Evolutionary conservation across 1,140 invertebrate genomes (phyloP), one percentile per base, ranked within the genome.

Genomic region (Bicyclus anynana): DNA sequence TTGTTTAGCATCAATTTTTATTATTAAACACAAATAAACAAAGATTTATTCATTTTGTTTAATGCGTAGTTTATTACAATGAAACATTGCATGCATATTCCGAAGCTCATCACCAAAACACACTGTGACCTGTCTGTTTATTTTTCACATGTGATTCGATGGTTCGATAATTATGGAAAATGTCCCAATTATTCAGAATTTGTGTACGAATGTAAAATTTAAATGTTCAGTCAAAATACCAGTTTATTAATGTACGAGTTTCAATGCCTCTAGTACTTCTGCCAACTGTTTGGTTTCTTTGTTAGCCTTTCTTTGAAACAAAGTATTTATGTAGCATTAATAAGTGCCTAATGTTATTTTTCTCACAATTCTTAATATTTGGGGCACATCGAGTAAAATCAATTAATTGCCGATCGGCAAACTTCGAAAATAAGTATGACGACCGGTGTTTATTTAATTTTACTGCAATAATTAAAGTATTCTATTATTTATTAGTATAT

Each of bases 111-210:
- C 48, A 18, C 0, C 12, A 47, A 53, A 59, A 59, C 57, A 59
- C 44, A 49, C 33, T 59, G 57, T 59, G 57, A 59, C 57, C 57
- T 59, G 57, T 59, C 35, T 53, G 50, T 53, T 26, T 46, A 7
- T 17, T 59, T 59, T 59, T 53, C 57, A 53, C 57, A 42, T 59
- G 57, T 47, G 18, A 53, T 52, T 46, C 57, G 46, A 40, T 49
- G 57, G 42, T 53, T 44, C 13, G 5, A 26, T 49, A n/a, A n/a
- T n/a, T n/a, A 14, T 49, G 0, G 42, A 38, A 7, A 35, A n/a
- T 17, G 33, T 33, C 7, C 48, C 56, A 59, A 53, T 37, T 59
- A 53, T 7, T 53, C 49, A 21, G 27, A 44, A 38, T 7, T 5
- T 14, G 16, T 13, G n/a, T 16, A 27, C 26, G 10, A 9, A 27